Evolutionary conservation across 2,797 vertebrate species (phyloP), one percentile per base, ranked within the genome.

Genomic region (Anomalospiza imberbis): DNA sequence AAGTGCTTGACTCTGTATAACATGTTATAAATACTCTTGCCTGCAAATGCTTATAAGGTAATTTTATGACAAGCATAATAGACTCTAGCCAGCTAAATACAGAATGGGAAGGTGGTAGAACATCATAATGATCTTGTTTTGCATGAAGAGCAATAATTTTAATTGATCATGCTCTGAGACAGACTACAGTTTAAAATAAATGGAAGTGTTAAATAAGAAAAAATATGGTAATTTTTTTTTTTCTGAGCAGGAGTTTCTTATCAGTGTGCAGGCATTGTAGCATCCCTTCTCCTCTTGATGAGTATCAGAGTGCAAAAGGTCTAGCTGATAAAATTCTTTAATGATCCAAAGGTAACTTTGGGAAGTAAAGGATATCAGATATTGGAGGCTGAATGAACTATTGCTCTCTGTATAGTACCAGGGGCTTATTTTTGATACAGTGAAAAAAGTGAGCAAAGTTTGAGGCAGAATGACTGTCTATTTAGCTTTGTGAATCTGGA

Each of bases 311-410:
- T 97, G 97, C 97, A 98, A 98, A 98, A 98, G 98, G 98, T 98
- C 98, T 97, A 93, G 96, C 98, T 98, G 98, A 99, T 99, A 98
- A 98, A 99, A 98, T 98, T 98, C 98, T 98, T 98, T 98, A 99
- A 99, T 98, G 98, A 99, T 98, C 98, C 98, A 98, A 98, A 98
- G 98, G 98, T 98, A 99, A 99, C 97, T 98, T 98, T 97, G 96
- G 97, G 97, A 98, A 98, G 98, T 98, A 98, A 98, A 98, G 97
- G 97, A 98, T 98, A 98, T 98, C 98, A 94, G 98, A 99, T 98
- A 99, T 98, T 98, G 98, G 98, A 98, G 97, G 93, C 97, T 97
- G 98, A 98, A 98, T 97, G 97, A 98, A 98, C 98, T 98, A 97
- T 98, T 98, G 98, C 98, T 98, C 95, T 97, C 94, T 97, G 90